Evolutionary conservation across 2,113 vertebrate genomes (phyloP).

Genomic region (Plotosus lineatus): DNA sequence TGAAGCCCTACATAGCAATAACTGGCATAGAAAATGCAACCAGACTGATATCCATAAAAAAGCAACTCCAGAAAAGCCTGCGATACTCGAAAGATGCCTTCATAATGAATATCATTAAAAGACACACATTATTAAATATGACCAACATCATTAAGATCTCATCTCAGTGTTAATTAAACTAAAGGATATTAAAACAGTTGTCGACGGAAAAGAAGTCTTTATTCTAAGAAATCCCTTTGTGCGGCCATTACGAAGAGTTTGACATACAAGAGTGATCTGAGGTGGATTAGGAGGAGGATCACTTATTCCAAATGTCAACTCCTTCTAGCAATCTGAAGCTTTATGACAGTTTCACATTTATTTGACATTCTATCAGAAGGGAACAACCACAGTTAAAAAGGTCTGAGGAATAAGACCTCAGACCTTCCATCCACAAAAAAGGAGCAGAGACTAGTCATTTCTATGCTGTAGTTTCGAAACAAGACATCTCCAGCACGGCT

Average conservation of each 20-base stretch:
- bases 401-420: constrained; percentile 8
- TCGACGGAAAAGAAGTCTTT: neutral
- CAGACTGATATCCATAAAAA: neutral
- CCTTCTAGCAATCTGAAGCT: neutral
- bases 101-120: neutral
- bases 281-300: constrained; percentile 1
- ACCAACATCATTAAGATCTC: neutral
- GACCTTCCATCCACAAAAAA: neutral
- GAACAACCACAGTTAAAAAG: neutral
- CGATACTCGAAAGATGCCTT: neutral
- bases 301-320: neutral
- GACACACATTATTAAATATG: neutral
- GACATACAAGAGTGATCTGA: neutral
- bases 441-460: neutral
- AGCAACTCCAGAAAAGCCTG: neutral
- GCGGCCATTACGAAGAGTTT: neutral
- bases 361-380: constrained; percentile 4
- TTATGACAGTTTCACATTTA: constrained; percentile 23
- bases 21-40: neutral
- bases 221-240: neutral
- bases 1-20: neutral
- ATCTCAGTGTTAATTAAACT: neutral
- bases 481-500: constrained; percentile 30
- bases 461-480: neutral
- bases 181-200: neutral